These are phyloP conservation scores for Microctonus brassicae DNA, from an alignment of 2,888 invertebrate species.

Conservation along the genomic window DNA sequence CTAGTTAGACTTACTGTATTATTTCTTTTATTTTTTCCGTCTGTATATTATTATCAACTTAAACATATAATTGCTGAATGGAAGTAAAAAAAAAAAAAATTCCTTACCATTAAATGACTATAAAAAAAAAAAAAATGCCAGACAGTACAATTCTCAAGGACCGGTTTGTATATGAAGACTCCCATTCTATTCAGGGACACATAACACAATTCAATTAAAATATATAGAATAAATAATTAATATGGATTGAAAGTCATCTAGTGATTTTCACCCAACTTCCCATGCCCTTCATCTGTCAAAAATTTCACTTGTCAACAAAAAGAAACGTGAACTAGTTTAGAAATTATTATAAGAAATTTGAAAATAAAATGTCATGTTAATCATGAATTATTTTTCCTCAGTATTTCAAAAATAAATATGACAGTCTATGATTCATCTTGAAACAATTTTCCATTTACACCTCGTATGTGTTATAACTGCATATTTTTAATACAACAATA, in stretches of 20 bases:
- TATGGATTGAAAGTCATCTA: not conserved
- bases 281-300: not conserved
- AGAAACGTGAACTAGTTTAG: not conserved
- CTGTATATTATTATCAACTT: not conserved
- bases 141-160: not conserved
- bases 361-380: not conserved
- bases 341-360: not conserved
- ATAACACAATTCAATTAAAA: not conserved
- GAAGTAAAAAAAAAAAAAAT: not conserved
- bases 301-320: not conserved
- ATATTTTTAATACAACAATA: not conserved
- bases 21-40: not conserved
- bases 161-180: not conserved
- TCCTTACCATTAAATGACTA: not conserved
- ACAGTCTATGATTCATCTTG: not conserved
- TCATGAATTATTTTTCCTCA: not conserved
- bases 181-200: not conserved
- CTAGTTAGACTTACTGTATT: not conserved
- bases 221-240: not conserved
- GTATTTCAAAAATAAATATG: not conserved
- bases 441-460: not conserved
- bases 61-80: not conserved
- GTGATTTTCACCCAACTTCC: not conserved
- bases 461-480: not conserved
- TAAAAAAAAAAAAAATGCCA: not conserved